Base-by-base conservation (phyloP, 2,113 vertebrate species). In the Tylochromis polylepis region DNA sequence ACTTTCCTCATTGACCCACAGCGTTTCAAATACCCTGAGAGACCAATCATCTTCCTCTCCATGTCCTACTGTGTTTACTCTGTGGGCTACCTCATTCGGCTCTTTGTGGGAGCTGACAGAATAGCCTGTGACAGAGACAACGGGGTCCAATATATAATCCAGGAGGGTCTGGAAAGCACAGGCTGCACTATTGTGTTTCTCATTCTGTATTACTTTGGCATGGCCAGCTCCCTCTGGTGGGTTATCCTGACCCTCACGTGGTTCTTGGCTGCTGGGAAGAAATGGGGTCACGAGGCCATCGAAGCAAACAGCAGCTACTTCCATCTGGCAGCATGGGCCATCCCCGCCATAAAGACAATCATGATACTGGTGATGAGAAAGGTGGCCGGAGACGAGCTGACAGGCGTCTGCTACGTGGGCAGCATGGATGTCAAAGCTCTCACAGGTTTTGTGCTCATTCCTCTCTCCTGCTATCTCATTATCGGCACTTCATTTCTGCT, bases 51-150 rank as follows among this genome's bases (percentile, higher is more conserved):
- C 95, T 99, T 99, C 95, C 97, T 99, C 2, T 99, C 99, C 3
- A 98, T 99, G 98, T 99, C 98, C 93, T 99, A 99, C 97, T 99
- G 98, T 6, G 98, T 98, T 84, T 99, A 99, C 94, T 99, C 99
- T 0, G 95, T 98, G 94, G 99, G 98, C 22, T 99, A 98, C 96
- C 97, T 99, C 81, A 96, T 98, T 90, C 97, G 99, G 81, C 98
- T 99, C 14, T 98, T 99, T 60, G 98, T 98, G 0, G 98, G 99
- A 0, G 97, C 98, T 0, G 98, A 99, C 87, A 97, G 96, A 77
- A 98, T 99, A 2, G 98, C 99, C 86, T 99, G 99, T 11, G 98
- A 99, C 88, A 94, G 97, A 59, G 99, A 99, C 97, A 97, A 96
- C 10, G 99, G 99, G 3, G 97, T 98, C 56, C 98, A 98, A 79